These are phyloP conservation scores for Rhagonycha lutea DNA, from an alignment of 2,888 invertebrate species.

Conservation along the genomic window DNA sequence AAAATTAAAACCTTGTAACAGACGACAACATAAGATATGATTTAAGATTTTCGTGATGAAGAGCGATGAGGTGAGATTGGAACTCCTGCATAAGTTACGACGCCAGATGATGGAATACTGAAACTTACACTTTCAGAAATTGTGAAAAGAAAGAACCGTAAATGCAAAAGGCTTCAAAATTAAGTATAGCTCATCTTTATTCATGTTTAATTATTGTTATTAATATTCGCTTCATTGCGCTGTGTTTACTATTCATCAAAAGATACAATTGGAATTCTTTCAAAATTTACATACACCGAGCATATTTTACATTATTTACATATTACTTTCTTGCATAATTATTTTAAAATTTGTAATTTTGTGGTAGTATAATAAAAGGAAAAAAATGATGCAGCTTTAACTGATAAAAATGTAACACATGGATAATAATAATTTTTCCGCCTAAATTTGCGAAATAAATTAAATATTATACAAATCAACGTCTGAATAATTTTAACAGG, in stretches of 20 bases:
- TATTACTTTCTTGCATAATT: neutral
- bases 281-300: neutral
- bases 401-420: no score
- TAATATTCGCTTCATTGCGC: neutral
- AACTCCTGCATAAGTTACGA: neutral
- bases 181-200: neutral
- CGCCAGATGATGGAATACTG: neutral
- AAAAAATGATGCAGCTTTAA: neutral
- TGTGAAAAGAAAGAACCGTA: neutral
- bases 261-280: neutral
- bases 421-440: no score
- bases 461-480: no score
- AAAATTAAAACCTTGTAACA: neutral
- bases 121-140: neutral
- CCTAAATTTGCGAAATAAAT: no score
- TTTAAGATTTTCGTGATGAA: neutral
- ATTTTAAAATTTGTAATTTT: neutral
- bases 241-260: neutral
- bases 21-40: neutral
- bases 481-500: no score
- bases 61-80: neutral
- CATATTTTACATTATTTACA: neutral
- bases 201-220: neutral
- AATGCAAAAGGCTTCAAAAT: neutral
- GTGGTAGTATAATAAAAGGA: neutral